Conservation (phyloP, 2,888 invertebrate genomes). For the Cremastinae sp. region DNA sequence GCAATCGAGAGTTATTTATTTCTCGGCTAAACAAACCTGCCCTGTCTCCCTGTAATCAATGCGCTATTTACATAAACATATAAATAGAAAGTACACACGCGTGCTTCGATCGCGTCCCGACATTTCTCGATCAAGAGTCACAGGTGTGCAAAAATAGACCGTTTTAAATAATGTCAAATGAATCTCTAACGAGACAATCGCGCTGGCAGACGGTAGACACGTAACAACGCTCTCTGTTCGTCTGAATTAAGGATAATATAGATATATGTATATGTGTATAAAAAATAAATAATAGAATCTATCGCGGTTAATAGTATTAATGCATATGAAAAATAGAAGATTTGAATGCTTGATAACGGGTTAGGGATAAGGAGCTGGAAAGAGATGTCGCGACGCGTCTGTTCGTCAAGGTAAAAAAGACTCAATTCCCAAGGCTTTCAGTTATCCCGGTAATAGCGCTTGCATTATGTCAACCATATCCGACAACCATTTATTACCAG, state of each 20-base stretch:
- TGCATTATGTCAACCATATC: slow-evolving; percentile 79
- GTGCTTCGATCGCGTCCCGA: slow-evolving; percentile 6
- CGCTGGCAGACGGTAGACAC: background rate
- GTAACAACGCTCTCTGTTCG: no score
- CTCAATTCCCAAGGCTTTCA: slow-evolving; percentile 67
- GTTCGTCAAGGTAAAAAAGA: slow-evolving; percentile 70
- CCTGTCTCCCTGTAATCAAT: background rate
- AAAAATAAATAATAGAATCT: no score
- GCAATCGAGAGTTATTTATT: slow-evolving; percentile 41
- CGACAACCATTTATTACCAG: slow-evolving; percentile 78
- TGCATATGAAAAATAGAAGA: no score
- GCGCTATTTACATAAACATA: slow-evolving; percentile 1
- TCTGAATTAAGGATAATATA: no score
- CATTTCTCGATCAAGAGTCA: slow-evolving; percentile 24
- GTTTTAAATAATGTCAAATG: slow-evolving; percentile 16
- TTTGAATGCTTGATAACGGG: no score
- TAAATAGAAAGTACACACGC: background rate
- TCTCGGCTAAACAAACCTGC: slow-evolving; percentile 36
- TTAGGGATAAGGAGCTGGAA: background rate
- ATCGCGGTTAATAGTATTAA: no score
- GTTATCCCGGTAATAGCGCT: slow-evolving; percentile 72
- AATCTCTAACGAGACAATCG: background rate
- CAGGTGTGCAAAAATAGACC: slow-evolving; percentile 34
- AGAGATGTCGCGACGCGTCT: slow-evolving; percentile 31
- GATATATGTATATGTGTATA: no score